These are phyloP conservation scores for Myoxocephalus aenaeus DNA, from an alignment of 2,797 vertebrate genomes.

Conservation along the genomic window DNA sequence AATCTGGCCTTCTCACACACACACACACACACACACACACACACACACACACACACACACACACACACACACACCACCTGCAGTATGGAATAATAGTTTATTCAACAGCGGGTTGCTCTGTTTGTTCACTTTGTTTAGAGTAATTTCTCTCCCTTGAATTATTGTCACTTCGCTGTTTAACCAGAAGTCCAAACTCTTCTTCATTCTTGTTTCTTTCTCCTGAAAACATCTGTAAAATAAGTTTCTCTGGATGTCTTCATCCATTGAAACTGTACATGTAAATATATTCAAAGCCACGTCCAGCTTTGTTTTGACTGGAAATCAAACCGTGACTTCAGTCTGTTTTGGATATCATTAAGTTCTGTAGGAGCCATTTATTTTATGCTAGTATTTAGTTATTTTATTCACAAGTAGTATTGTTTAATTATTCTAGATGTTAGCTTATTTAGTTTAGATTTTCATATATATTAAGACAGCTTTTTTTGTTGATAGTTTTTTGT, in stretches of 20 bases:
- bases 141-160: background rate
- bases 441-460: too few relatives aligned
- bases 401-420: too few relatives aligned
- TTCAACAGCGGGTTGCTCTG: slow-evolving; percentile 39
- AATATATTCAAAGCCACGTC: background rate
- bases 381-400: too few relatives aligned
- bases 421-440: too few relatives aligned
- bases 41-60: background rate
- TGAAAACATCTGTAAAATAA: background rate
- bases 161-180: background rate
- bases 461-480: too few relatives aligned
- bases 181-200: background rate
- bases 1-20: slow-evolving; percentile 49
- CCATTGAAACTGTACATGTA: background rate
- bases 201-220: background rate
- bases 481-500: too few relatives aligned
- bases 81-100: slow-evolving; percentile 45
- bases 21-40: slow-evolving; percentile 6
- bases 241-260: background rate
- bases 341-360: background rate
- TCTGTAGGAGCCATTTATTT: too few relatives aligned
- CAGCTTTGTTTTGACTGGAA: background rate
- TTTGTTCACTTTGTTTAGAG: slow-evolving; percentile 20
- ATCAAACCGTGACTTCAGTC: background rate
- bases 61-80: slow-evolving; percentile 19